A percentile compares a stretch with the other conserved stretches of the same genome.
phyloP scores from a whole-genome alignment of 2,888 invertebrate species.

The Leistus spinibarbis region DNA sequence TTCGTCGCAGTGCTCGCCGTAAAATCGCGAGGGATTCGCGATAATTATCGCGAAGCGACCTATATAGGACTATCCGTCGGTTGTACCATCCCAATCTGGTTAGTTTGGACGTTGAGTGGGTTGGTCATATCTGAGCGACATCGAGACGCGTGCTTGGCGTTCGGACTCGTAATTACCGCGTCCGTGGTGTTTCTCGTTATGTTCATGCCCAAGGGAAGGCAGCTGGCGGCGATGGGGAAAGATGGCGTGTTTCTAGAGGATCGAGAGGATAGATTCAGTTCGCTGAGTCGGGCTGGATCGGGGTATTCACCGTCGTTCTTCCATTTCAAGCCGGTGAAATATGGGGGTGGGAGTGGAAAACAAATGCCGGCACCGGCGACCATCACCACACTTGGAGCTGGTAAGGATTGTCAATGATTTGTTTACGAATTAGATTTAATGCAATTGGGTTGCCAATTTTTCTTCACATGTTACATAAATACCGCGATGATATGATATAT shows the following conservation, averaged over 20 bases:
- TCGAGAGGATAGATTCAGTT: conserved; percentile 82
- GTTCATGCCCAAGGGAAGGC: conserved; percentile 93
- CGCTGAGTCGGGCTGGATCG: conserved; percentile 76
- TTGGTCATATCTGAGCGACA: conserved; percentile 78
- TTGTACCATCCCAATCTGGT: conserved; percentile 85
- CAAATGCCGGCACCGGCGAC: conserved; percentile 50
- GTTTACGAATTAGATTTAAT: background rate
- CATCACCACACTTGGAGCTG: conserved; percentile 53
- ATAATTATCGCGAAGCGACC: conserved; percentile 91
- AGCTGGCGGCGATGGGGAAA: conserved; percentile 89
- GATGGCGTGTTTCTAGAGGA: conserved; percentile 84
- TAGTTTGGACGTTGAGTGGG: conserved; percentile 84
- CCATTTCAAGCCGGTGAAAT: conserved; percentile 77
- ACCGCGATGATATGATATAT: no score
- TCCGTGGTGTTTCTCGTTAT: conserved; percentile 87
- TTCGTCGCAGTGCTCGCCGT: conserved; percentile 85
- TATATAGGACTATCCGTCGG: conserved; percentile 90
- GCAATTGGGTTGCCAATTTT: background rate
- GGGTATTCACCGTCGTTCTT: conserved; percentile 92
- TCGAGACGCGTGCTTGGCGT: conserved; percentile 87
- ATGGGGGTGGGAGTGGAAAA: conserved; percentile 12
- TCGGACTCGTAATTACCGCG: conserved; percentile 84
- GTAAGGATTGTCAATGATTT: conserved; percentile 42
- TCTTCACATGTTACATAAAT: background rate
- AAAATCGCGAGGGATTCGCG: conserved; percentile 85